Conservation (phyloP, 2,888 invertebrate species). For the Eledone cirrhosa region DNA sequence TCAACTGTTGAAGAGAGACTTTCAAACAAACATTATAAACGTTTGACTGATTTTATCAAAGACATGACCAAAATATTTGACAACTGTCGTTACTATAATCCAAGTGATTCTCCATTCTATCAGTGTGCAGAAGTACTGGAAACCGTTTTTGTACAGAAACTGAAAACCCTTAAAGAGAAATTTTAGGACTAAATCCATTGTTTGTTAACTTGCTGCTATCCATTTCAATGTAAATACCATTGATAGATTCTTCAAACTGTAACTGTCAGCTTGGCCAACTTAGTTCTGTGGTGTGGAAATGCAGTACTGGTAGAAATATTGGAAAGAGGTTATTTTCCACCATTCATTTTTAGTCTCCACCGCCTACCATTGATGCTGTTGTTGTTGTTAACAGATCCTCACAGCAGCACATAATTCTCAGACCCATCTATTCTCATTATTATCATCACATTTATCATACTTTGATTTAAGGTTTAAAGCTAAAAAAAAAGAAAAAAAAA, state of each 20-base stretch:
- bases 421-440: too few species aligned
- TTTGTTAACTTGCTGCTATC: conserved; percentile 19
- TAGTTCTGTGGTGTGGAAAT: too few species aligned
- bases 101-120: conserved; percentile 93
- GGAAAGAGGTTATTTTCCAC: too few species aligned
- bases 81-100: conserved; percentile 97
- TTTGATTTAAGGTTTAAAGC: too few species aligned
- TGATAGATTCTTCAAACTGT: conserved; percentile 15
- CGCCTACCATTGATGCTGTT: too few species aligned
- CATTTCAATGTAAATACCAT: conserved; percentile 29
- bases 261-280: conserved; percentile 2
- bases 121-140: conserved; percentile 95
- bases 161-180: conserved; percentile 51
- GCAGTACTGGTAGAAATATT: too few species aligned
- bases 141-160: conserved; percentile 77
- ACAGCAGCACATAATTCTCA: too few species aligned
- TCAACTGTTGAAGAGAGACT: conserved; percentile 86
- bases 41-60: conserved; percentile 92
- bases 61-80: conserved; percentile 99
- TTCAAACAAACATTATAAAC: conserved; percentile 82
- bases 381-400: too few species aligned
- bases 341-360: too few species aligned
- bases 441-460: too few species aligned
- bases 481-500: too few species aligned
- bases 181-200: conserved; percentile 29